Percentiles rank a stretch among this genome's conserved stretches.
phyloP scores from a whole-genome alignment of 1,140 invertebrate genomes.

The Drosophila varians region DNA sequence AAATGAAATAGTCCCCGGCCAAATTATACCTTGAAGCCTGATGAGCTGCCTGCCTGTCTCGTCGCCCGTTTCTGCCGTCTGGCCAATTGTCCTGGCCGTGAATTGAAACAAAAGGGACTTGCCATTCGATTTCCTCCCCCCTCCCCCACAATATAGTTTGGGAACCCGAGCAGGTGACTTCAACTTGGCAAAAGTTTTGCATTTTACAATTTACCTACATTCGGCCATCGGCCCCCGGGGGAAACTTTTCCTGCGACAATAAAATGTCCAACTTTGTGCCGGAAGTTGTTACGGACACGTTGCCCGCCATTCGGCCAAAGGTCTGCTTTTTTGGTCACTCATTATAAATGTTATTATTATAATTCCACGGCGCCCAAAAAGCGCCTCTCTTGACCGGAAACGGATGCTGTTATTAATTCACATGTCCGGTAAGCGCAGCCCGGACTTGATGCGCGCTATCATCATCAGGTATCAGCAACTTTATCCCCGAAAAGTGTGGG shows the following conservation, averaged over 20 bases:
- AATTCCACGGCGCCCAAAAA: slow-evolving; percentile 6
- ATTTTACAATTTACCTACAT: slow-evolving; percentile 64
- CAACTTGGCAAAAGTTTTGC: slow-evolving; percentile 66
- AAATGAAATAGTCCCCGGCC: slow-evolving; percentile 78
- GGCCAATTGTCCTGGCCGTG: slow-evolving; percentile 60
- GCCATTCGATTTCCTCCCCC: slow-evolving; percentile 7
- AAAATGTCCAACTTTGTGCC: slow-evolving; percentile 44
- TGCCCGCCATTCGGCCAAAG: slow-evolving; percentile 47
- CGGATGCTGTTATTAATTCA: slow-evolving; percentile 79
- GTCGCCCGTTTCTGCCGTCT: slow-evolving; percentile 25
- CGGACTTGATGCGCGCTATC: slow-evolving; percentile 7
- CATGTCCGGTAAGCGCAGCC: slow-evolving; percentile 46
- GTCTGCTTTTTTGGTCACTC: slow-evolving; percentile 45
- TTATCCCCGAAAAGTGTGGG: neutral
- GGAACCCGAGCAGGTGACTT: slow-evolving; percentile 77
- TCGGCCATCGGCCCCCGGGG: slow-evolving; percentile 10
- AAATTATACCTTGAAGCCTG: slow-evolving; percentile 79
- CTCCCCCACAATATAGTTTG: slow-evolving; percentile 47
- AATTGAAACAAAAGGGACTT: slow-evolving; percentile 73
- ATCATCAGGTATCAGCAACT: slow-evolving; percentile 38
- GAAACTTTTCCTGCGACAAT: slow-evolving; percentile 39
- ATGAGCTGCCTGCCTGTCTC: slow-evolving; percentile 47
- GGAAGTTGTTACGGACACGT: slow-evolving; percentile 77
- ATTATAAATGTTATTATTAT: slow-evolving; percentile 69
- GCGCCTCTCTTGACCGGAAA: slow-evolving; percentile 67